These are phyloP conservation scores for Trichopoda pennipes DNA, from an alignment of 2,888 invertebrate genomes.

Conservation along the genomic window DNA sequence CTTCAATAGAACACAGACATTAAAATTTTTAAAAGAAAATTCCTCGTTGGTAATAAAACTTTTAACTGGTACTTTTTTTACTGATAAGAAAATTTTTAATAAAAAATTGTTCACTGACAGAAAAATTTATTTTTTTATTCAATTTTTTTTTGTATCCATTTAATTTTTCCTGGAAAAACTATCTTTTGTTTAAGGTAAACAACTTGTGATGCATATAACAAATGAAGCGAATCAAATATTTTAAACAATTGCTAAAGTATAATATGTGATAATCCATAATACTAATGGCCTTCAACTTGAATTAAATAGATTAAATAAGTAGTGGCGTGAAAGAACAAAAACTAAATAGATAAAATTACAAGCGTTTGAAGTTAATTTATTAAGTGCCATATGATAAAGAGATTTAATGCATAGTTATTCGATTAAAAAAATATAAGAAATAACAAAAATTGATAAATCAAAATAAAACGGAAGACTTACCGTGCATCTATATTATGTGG, in stretches of 20 bases:
- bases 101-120: too few relatives aligned
- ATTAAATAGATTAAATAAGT: conserved; percentile 16
- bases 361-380: neutral
- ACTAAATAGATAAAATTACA: conserved; percentile 18
- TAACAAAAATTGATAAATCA: too few relatives aligned
- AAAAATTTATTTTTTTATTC: too few relatives aligned
- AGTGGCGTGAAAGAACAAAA: neutral
- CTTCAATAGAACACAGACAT: too few relatives aligned
- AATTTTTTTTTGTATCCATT: too few relatives aligned
- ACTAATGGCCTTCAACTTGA: conserved; percentile 50
- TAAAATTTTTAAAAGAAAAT: too few relatives aligned
- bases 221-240: neutral
- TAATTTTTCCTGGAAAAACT: neutral
- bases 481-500: too few relatives aligned
- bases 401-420: neutral
- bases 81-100: too few relatives aligned
- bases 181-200: conserved; percentile 11
- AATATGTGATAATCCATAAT: conserved; percentile 34
- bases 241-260: neutral
- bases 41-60: too few relatives aligned
- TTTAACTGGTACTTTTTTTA: too few relatives aligned
- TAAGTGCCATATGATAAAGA: neutral
- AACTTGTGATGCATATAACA: neutral
- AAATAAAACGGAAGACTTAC: too few relatives aligned
- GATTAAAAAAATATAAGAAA: too few relatives aligned